These are phyloP conservation scores for Hybognathus amarus DNA, from an alignment of 2,797 vertebrate species.

Conservation along the genomic window DNA sequence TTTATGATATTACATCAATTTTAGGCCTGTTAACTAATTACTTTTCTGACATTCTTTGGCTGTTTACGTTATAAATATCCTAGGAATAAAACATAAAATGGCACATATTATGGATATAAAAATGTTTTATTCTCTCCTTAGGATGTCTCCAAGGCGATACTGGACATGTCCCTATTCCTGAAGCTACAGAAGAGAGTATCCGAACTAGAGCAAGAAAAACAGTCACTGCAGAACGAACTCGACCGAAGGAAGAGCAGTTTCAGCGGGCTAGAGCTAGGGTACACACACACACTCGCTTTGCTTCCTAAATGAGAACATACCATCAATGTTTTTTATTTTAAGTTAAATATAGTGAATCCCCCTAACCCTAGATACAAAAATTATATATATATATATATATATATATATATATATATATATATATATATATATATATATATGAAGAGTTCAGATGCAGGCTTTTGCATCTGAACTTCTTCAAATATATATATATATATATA, in stretches of 20 bases:
- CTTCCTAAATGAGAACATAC: neutral
- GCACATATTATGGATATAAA: neutral
- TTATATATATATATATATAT: no score
- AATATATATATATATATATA: no score
- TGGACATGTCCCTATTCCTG: constrained; percentile 95
- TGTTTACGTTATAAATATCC: neutral
- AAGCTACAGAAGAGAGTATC: constrained; percentile 97
- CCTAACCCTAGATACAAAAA: no score
- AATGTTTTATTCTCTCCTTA: constrained; percentile 51
- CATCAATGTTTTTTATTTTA: neutral
- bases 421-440: no score
- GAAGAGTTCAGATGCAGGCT: no score
- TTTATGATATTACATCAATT: neutral
- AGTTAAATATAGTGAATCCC: no score
- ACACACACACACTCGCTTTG: constrained; percentile 6
- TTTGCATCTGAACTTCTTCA: no score
- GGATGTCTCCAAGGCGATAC: constrained; percentile 85
- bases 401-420: no score
- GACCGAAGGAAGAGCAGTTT: constrained; percentile 94
- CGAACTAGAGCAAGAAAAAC: constrained; percentile 96
- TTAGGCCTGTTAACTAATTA: neutral
- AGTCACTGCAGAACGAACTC: constrained; percentile 91
- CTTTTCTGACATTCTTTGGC: neutral
- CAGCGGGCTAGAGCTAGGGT: constrained; percentile 91
- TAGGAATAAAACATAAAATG: neutral